Evolutionary conservation across 2,113 vertebrate species (phyloP), one percentile per base, ranked within the genome.

Genomic region (Gulo gulo): DNA sequence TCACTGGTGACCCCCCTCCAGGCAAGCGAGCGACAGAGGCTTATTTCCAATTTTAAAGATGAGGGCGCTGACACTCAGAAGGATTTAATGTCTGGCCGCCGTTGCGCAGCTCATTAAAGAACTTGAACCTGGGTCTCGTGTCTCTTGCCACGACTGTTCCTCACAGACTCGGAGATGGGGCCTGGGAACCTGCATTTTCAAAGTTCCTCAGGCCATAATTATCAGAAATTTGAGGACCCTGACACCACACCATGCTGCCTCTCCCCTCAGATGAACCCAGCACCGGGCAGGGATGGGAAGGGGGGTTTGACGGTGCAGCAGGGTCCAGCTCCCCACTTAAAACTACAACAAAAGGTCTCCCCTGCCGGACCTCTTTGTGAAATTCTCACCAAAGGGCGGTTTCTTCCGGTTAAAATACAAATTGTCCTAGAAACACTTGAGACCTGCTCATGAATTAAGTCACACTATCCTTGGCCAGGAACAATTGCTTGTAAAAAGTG

Each of bases 341-440:
- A 55, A 67, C 39, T 47, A 59, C 34, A 57, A 5, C 24, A 36
- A 23, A 59, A 83, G 20, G 11, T 65, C 88, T 67, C 29, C 57
- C 45, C 6, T 26, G 67, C 74, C 39, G 50, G 67, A 50, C 57
- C 79, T 86, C 50, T 50, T 42, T 10, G 61, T 42, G 26, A 88
- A 39, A 67, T 76, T 88, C 89, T 78, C 87, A 45, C 76, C 39
- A 63, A 39, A 79, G 42, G 91, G 9, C 6, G 34, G 7, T 55
- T 84, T 79, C 85, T 95, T 34, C 45, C 23, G 23, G 34, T 80
- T 84, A 88, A 88, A 74, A 84, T 67, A 45, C 36, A 88, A 74
- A 45, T 3, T 23, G 47, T 88, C 94, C 76, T 73, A 67, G 91
- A 80, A 84, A 80, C 24, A 24, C 69, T 29, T 0, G 21, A 82